A percentile compares a stretch with the other conserved stretches of the same genome.
phyloP scores from a whole-genome alignment of 1,140 invertebrate species.

The Orius laevigatus region DNA sequence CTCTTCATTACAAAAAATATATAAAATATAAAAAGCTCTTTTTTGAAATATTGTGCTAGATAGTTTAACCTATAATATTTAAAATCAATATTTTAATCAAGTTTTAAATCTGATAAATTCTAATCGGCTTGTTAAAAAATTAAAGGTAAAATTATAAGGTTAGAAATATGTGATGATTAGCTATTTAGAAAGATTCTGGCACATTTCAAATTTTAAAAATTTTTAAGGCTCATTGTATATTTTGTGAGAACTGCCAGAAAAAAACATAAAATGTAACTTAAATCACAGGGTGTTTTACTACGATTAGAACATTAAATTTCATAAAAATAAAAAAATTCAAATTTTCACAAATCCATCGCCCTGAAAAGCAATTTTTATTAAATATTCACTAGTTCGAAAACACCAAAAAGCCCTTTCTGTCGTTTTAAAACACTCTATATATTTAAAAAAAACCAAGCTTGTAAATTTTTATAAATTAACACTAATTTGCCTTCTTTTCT shows the following conservation, averaged over 20 bases:
- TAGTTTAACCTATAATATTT: background rate
- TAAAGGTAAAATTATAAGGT: background rate
- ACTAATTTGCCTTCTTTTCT: slow-evolving; percentile 12
- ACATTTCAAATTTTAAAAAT: background rate
- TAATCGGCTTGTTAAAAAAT: slow-evolving; percentile 5
- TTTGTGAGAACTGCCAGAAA: slow-evolving; percentile 4
- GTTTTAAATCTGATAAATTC: background rate
- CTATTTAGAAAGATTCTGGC: background rate
- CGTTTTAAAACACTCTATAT: too few relatives aligned
- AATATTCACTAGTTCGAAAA: background rate
- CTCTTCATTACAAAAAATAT: background rate
- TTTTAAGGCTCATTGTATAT: background rate
- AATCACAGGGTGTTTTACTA: background rate
- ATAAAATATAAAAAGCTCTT: background rate
- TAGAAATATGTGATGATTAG: background rate
- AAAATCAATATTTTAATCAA: background rate
- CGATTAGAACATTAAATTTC: too few relatives aligned
- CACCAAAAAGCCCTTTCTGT: too few relatives aligned
- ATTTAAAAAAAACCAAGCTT: background rate
- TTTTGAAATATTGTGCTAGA: background rate
- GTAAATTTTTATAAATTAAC: slow-evolving; percentile 1
- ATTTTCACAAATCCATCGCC: slow-evolving; percentile 5
- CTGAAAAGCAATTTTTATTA: too few relatives aligned
- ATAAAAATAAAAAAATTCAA: too few relatives aligned
- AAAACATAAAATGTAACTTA: background rate